Evolutionary conservation across 64 coral and sea anemone species (phyloP).

Genomic region (Actinia equina): DNA sequence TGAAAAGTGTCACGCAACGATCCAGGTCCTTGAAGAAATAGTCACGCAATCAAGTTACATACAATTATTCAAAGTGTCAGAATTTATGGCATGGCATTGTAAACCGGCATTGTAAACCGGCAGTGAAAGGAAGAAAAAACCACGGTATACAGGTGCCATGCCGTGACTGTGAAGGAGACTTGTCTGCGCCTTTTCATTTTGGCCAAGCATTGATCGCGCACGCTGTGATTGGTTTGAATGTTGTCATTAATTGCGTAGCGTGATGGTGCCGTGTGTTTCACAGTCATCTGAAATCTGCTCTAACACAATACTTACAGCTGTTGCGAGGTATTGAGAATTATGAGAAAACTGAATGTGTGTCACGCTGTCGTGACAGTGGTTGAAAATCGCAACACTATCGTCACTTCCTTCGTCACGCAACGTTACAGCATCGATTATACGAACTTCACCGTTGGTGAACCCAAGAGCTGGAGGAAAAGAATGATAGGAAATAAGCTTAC

Average conservation of each 20-base stretch:
- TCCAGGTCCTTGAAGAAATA: constrained; percentile 71
- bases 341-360: constrained; percentile 94
- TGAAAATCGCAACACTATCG: constrained; percentile 86
- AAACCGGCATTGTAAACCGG: no score
- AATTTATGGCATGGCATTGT: no score
- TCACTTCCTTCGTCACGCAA: constrained; percentile 81
- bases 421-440: constrained; percentile 77
- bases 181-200: no score
- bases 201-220: background rate
- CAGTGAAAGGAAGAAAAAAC: no score
- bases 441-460: constrained; percentile 88
- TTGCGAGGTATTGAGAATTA: constrained; percentile 81
- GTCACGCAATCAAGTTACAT: background rate
- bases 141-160: no score
- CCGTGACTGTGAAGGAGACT: no score
- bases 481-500: no score
- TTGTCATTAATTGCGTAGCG: no score
- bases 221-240: no score
- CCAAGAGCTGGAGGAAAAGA: constrained; percentile 55
- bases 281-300: no score
- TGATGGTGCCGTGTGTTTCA: no score
- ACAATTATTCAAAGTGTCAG: background rate
- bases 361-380: constrained; percentile 88
- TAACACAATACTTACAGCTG: constrained; percentile 56
- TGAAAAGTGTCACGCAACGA: constrained; percentile 91